Conservation (phyloP, 2,888 invertebrate species). For the Rhaphigaster nebulosa region DNA sequence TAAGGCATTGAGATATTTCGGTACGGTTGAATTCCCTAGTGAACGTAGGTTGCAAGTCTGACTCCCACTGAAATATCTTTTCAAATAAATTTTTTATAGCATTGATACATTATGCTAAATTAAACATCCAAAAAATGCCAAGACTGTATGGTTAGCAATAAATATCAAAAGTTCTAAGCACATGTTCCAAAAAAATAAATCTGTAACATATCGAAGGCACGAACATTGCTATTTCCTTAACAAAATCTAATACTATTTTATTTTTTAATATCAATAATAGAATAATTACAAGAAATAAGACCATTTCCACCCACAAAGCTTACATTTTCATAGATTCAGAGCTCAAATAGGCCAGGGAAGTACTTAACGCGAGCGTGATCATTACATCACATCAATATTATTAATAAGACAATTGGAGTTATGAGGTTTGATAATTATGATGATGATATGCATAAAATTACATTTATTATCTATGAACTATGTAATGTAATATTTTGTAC, state of each 20-base stretch:
- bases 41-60: background rate
- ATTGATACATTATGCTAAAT: background rate
- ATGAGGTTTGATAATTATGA: slow-evolving; percentile 49
- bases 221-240: background rate
- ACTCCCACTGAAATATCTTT: background rate
- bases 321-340: background rate
- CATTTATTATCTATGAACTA: slow-evolving; percentile 40
- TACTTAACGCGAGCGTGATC: background rate
- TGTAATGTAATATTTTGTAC: slow-evolving; percentile 46
- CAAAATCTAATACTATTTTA: background rate
- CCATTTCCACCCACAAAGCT: background rate
- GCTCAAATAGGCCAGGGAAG: slow-evolving; percentile 10
- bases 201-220: too few species aligned
- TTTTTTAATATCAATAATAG: background rate
- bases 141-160: too few species aligned
- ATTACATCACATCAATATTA: background rate
- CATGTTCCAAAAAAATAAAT: too few species aligned
- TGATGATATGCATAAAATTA: slow-evolving; percentile 37
- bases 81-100: too few species aligned
- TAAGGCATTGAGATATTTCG: background rate
- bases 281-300: background rate
- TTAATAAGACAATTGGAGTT: background rate
- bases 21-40: background rate
- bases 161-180: background rate
- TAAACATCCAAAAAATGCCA: background rate